Base-by-base conservation (phyloP, 2,888 invertebrate species). In the Endotricha flammealis region DNA sequence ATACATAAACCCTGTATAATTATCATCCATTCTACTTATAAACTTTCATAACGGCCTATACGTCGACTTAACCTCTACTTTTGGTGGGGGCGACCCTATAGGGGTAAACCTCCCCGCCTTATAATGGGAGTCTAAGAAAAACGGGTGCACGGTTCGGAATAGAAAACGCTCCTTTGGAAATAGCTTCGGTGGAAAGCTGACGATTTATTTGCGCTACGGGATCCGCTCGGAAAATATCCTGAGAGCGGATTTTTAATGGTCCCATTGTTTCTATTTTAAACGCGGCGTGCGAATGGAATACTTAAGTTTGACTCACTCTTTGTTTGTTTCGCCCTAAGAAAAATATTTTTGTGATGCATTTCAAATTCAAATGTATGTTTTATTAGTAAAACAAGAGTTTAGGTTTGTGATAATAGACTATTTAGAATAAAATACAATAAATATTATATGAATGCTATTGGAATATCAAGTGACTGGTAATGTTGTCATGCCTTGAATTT, bases 21-120 rank as follows among this genome's bases (percentile, higher is more conserved):
- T 86, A 86, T 82, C 85, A 85, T 86, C 83, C 78, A 75, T 85
- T 83, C 75, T 79, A 82, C 86, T 86, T 86, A 85, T 83, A 86
- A 85, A 86, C 79, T 86, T 85, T 83, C 78, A 79, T 80, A 86
- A 86, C 76, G 83, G 81, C 80, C 83, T 82, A 86, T 86, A 86
- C 81, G 83, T 86, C 85, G 86, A 74, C 78, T 82, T 78, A 83
- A 80, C 78, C 82, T 79, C 78, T 75, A 78, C 81, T 82, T 82
- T 82, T 58, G 77, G 80, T n/a, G 70, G 64, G 44, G 45, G 42
- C 31, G 31, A 48, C 53, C 53, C 55, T 51, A 47, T 37, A 42
- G 61, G 65, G 61, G 59, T 48, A 56, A 58, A 58, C 57, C 65
- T 71, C 64, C 71, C 59, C 71, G 65, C 59, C 76, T 80, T 82